Evolutionary conservation across 2,888 invertebrate genomes (phyloP).

Genomic region (Eumacrocentrus americanus): DNA sequence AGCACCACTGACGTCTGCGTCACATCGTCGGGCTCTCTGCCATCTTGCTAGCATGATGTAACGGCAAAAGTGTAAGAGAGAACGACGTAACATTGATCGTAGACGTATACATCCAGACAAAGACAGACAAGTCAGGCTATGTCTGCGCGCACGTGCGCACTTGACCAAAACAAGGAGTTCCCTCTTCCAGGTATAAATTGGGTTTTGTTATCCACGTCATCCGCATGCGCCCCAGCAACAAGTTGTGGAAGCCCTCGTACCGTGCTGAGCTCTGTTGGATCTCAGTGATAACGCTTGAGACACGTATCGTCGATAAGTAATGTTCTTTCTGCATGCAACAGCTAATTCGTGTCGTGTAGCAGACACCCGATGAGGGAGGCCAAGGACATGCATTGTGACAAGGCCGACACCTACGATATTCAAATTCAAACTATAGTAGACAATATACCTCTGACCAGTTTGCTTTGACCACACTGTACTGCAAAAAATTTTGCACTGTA

Average conservation of each 20-base stretch:
- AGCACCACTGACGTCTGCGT: too few relatives aligned
- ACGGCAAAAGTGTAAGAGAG: too few relatives aligned
- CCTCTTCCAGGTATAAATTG: too few relatives aligned
- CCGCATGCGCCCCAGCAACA: constrained; percentile 52
- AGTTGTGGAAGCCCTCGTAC: constrained; percentile 41
- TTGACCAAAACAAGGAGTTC: too few relatives aligned
- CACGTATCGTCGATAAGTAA: constrained; percentile 25
- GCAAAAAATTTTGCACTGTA: neutral
- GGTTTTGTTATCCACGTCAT: neutral
- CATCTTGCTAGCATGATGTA: too few relatives aligned
- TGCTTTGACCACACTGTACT: neutral
- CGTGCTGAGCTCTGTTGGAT: constrained; percentile 33
- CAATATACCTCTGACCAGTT: neutral
- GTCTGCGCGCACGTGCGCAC: too few relatives aligned
- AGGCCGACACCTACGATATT: constrained; percentile 19
- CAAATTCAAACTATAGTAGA: neutral
- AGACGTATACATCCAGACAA: too few relatives aligned
- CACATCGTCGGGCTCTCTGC: too few relatives aligned
- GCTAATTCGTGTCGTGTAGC: too few relatives aligned
- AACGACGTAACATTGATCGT: too few relatives aligned
- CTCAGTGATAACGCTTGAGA: constrained; percentile 12
- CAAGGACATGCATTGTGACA: constrained; percentile 31
- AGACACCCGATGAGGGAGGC: neutral
- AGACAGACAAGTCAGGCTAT: too few relatives aligned
- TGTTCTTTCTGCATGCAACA: constrained; percentile 7